Base-by-base conservation (phyloP, 2,797 vertebrate species). In the Scarus forsteni region DNA sequence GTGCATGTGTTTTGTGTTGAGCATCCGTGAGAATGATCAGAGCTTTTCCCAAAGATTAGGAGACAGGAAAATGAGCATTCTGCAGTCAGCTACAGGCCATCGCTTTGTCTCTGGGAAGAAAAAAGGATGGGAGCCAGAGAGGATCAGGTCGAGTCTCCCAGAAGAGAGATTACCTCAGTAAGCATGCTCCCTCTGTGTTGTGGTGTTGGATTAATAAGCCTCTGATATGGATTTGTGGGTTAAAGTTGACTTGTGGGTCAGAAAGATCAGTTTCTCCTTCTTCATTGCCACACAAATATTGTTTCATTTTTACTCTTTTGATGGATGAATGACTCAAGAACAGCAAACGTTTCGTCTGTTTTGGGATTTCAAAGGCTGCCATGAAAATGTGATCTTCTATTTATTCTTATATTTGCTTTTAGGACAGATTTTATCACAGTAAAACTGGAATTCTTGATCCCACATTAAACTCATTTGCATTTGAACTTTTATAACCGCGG, bases 1-100 rank as follows among this genome's bases (percentile, higher is more conserved):
- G 8, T 43, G 27, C 73, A 78, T 80, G 73, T 90, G 80, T 43
- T 85, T 83, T 75, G 12, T 48, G 73, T 85, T 88, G 66, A n/a
- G 60, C 34, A 1, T 74, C 58, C 45, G 27, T 56, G 80, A 86
- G 76, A 86, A 80, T 19, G 56, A 80, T 74, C 5, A 5, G 36
- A 63, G 56, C 63, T 36, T 63, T 80, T 76, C 49, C 51, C 38
- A 8, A 60, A 59, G 83, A 76, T 84, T 71, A 79, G 46, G 59
- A 61, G 49, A 72, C 68, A 65, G 64, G 73, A 79, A 82, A 69
- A 76, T 18, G 43, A n/a, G 52, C 55, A 42, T 79, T 81, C 42
- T 71, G 49, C 53, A 61, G 62, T 44, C 35, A 6, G 61, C 72
- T 69, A n/a, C 45, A 51, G 72, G 70, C 73, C 42, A 51, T 52